phyloP scores from a whole-genome alignment of 35 echinoderm and acorn worm genomes.

The Apostichopus parvimensis region DNA sequence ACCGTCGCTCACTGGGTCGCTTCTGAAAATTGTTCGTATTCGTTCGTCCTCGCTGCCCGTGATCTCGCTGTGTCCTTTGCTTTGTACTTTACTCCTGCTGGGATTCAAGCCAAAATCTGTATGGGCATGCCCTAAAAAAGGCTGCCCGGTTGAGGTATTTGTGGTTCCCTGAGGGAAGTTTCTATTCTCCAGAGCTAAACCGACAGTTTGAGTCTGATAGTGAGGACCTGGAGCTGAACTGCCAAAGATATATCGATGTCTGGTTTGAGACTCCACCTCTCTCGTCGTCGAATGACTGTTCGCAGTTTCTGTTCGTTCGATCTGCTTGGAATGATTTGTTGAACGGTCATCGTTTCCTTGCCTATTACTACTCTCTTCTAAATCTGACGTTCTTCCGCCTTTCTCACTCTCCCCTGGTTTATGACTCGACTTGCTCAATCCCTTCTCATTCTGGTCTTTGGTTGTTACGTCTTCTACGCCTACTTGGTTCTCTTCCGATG shows the following conservation, averaged over 20 bases:
- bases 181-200: conserved; percentile 13
- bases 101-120: conserved; percentile 54
- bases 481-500: neutral
- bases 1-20: conserved; percentile 6
- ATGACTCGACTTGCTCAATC: neutral
- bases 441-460: neutral
- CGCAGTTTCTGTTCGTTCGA: neutral
- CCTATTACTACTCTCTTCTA: neutral
- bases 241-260: neutral
- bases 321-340: neutral
- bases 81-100: neutral
- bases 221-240: neutral
- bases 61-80: conserved; percentile 26
- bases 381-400: neutral
- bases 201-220: neutral
- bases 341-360: neutral
- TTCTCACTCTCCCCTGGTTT: too few species aligned
- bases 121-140: conserved; percentile 60
- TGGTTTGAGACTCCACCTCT: neutral
- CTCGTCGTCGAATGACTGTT: neutral
- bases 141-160: conserved; percentile 43
- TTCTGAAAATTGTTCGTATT: conserved; percentile 35
- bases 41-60: conserved; percentile 43
- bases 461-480: too few species aligned
- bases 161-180: conserved; percentile 50